A percentile compares a stretch with the other conserved stretches of the same genome.
These are phyloP conservation scores for Labeo catla DNA, from an alignment of 2,113 vertebrate species.

Conservation along the genomic window DNA sequence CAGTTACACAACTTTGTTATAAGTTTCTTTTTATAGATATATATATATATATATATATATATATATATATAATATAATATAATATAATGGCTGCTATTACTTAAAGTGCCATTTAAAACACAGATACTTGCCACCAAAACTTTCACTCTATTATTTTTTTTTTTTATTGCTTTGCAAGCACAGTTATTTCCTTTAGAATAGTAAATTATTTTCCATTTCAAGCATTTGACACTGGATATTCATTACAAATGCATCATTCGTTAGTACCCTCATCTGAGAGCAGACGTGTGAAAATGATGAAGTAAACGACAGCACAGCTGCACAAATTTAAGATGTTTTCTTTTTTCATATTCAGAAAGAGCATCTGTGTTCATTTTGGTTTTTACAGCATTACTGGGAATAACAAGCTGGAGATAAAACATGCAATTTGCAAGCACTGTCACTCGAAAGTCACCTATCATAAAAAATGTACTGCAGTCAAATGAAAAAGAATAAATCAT, in stretches of 20 bases:
- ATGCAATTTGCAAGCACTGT: conserved; percentile 24
- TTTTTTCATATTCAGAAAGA: conserved; percentile 1
- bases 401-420: conserved; percentile 31
- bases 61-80: too few species aligned
- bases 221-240: conserved; percentile 15
- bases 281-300: conserved; percentile 17
- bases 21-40: too few species aligned
- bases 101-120: neutral
- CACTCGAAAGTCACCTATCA: conserved; percentile 31
- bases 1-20: too few species aligned
- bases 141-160: neutral
- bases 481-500: conserved; percentile 34
- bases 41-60: too few species aligned
- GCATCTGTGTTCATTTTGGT: conserved; percentile 27
- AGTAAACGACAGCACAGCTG: conserved; percentile 34
- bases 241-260: conserved; percentile 17
- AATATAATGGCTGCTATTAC: neutral
- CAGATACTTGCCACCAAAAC: neutral
- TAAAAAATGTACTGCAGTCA: conserved; percentile 23
- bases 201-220: conserved; percentile 10
- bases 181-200: neutral
- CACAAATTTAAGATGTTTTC: conserved; percentile 19
- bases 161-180: neutral
- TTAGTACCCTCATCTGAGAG: neutral
- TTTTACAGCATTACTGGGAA: conserved; percentile 29